A percentile compares a stretch with the other conserved stretches of the same genome.
Conservation (phyloP, 2,888 invertebrate species). For the Subacronicta megacephala region DNA sequence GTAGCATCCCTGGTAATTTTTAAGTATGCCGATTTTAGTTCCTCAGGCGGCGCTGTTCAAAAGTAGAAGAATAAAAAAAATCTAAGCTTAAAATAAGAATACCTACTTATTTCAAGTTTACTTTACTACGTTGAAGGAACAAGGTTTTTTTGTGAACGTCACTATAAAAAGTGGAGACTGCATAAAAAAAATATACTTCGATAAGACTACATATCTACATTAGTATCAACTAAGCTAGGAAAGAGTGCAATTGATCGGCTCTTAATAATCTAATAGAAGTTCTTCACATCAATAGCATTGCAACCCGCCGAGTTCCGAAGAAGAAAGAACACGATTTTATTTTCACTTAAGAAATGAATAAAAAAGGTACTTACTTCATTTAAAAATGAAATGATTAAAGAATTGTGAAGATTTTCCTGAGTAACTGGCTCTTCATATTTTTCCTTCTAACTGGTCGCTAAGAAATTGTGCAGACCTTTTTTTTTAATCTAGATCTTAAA, state of each 20-base stretch:
- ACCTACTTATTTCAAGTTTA: too few species aligned
- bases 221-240: not conserved
- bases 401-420: conserved; percentile 24
- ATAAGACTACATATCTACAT: not conserved
- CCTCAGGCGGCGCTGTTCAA: too few species aligned
- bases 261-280: conserved; percentile 29
- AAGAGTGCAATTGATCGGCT: conserved; percentile 24
- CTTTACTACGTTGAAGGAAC: too few species aligned
- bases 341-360: conserved; percentile 20
- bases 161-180: too few species aligned
- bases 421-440: conserved; percentile 17
- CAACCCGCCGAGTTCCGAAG: conserved; percentile 6
- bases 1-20: too few species aligned
- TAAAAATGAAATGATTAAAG: conserved; percentile 17
- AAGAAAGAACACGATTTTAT: conserved; percentile 14
- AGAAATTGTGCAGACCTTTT: too few species aligned
- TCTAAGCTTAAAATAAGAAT: too few species aligned
- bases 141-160: too few species aligned
- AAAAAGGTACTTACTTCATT: conserved; percentile 27
- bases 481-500: too few species aligned
- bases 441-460: conserved; percentile 6
- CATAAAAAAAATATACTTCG: too few species aligned
- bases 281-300: conserved; percentile 28
- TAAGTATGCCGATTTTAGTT: too few species aligned
- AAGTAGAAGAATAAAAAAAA: too few species aligned